phyloP scores from a whole-genome alignment of 2,888 invertebrate genomes.

The Disparrhopalites patrizii region DNA sequence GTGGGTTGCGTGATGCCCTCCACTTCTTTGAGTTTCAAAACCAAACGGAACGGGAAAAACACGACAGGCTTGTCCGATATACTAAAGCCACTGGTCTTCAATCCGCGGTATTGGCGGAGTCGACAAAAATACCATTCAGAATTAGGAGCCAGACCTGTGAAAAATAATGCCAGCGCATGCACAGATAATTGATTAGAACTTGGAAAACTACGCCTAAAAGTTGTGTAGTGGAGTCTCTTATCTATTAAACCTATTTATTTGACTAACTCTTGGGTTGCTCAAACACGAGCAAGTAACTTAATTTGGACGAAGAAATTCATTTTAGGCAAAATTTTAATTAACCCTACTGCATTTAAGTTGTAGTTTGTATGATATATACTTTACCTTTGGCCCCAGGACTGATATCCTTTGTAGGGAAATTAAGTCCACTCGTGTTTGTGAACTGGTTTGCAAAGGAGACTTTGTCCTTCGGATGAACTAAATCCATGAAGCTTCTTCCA shows the following conservation, averaged over 20 bases:
- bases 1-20: conserved; percentile 27
- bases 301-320: too few species aligned
- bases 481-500: conserved; percentile 80
- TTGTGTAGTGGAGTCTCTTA: too few species aligned
- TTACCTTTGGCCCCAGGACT: conserved; percentile 16
- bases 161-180: neutral
- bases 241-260: too few species aligned
- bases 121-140: conserved; percentile 36
- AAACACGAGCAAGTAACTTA: too few species aligned
- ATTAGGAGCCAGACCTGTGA: neutral
- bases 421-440: conserved; percentile 49
- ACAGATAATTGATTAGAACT: too few species aligned
- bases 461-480: conserved; percentile 72
- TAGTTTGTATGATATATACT: too few species aligned
- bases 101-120: conserved; percentile 64
- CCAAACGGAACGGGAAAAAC: conserved; percentile 70
- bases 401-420: conserved; percentile 30
- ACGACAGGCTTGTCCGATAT: conserved; percentile 58
- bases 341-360: too few species aligned
- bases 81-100: conserved; percentile 60
- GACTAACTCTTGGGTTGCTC: too few species aligned
- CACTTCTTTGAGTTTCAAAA: conserved; percentile 62
- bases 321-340: too few species aligned
- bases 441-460: conserved; percentile 69
- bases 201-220: too few species aligned